Evolutionary conservation across 2,113 vertebrate genomes (phyloP).

Genomic region (Gymnogyps californianus): DNA sequence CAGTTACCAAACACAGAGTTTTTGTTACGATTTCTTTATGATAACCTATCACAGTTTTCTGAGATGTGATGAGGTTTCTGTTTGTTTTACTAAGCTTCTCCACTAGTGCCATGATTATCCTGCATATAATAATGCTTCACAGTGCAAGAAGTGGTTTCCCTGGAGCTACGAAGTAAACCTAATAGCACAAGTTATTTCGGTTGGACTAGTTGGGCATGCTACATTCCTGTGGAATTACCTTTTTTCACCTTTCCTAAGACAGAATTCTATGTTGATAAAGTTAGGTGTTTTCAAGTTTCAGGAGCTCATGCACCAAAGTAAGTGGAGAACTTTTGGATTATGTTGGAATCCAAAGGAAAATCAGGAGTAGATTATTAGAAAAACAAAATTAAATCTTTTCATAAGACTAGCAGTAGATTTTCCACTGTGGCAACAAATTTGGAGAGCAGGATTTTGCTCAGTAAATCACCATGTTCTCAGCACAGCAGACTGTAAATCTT

Average conservation of each 20-base stretch:
- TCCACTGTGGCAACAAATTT: neutral
- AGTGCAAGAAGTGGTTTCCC: neutral
- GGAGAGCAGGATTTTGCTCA: neutral
- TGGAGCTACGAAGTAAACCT: neutral
- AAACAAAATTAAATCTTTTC: neutral
- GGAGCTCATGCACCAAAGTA: neutral
- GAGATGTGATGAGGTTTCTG: neutral
- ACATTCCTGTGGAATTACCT: neutral
- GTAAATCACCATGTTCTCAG: neutral
- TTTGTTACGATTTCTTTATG: neutral
- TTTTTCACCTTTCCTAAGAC: neutral
- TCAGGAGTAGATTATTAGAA: neutral
- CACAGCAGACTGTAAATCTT: neutral
- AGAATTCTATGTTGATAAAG: neutral
- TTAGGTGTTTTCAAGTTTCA: neutral
- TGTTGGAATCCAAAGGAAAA: neutral
- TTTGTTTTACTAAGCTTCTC: neutral
- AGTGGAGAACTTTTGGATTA: neutral
- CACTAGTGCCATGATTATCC: neutral
- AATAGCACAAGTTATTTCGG: neutral
- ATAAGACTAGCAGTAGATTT: neutral
- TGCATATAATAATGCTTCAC: neutral
- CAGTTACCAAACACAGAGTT: neutral
- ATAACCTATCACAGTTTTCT: neutral
- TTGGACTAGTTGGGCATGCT: neutral